A percentile compares a stretch with the other conserved stretches of the same genome.
Evolutionary conservation across 2,797 vertebrate genomes (phyloP).

Genomic region (Hippopotamyrus pictus): DNA sequence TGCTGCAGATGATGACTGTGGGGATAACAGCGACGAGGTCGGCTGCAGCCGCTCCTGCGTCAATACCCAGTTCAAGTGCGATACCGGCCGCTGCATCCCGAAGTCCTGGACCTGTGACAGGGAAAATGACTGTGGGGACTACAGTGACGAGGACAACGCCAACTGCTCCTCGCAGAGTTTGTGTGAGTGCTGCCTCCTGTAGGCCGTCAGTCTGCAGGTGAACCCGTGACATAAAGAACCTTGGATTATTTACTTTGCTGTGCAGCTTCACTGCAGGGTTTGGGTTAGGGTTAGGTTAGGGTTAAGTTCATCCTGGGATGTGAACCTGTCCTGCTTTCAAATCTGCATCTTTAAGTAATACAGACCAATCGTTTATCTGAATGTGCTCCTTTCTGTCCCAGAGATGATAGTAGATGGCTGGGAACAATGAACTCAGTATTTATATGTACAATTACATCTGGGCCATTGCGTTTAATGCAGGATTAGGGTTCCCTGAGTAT

Average conservation of each 20-base stretch:
- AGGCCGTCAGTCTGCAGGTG: not conserved
- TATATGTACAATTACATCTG: not conserved
- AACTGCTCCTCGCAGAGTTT: slow-evolving; percentile 95
- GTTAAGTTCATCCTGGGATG: not conserved
- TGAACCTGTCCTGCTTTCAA: not conserved
- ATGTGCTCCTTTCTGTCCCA: not conserved
- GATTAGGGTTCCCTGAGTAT: not conserved
- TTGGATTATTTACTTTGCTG: not conserved
- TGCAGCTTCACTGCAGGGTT: not conserved
- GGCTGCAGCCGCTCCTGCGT: slow-evolving; percentile 82
- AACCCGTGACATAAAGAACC: not conserved
- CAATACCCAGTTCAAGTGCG: slow-evolving; percentile 82
- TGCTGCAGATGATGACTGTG: slow-evolving; percentile 74
- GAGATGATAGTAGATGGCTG: not conserved
- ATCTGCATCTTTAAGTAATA: not conserved
- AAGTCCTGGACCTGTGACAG: slow-evolving; percentile 80
- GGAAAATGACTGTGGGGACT: slow-evolving; percentile 76
- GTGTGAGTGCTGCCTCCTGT: not conserved
- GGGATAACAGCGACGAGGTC: slow-evolving; percentile 77
- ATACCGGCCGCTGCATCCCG: slow-evolving; percentile 78
- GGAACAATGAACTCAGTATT: not conserved
- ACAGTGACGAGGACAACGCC: slow-evolving; percentile 82
- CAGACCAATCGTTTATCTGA: not conserved
- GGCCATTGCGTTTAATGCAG: not conserved
- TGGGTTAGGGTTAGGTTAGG: not conserved